A percentile compares a stretch with the other conserved stretches of the same genome.
Conservation (phyloP, 2,113 vertebrate species). For the Lagopus muta region DNA sequence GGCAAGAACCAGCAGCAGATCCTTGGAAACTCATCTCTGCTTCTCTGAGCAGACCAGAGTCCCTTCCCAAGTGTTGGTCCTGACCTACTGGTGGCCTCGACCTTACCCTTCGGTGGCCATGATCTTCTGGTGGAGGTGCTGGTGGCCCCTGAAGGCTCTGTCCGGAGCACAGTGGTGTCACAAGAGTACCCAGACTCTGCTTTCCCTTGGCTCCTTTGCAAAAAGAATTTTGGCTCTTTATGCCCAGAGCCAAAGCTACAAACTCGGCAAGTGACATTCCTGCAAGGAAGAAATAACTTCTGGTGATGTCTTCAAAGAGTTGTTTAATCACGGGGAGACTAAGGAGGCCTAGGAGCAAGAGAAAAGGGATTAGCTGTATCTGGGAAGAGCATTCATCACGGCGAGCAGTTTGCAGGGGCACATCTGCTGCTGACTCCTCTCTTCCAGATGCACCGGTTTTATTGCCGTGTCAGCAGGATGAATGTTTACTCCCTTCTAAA, state of each 20-base stretch:
- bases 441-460: conserved; percentile 35
- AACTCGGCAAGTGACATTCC: neutral
- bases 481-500: conserved; percentile 29
- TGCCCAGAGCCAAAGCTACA: neutral
- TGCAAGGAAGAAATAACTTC: neutral
- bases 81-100: neutral
- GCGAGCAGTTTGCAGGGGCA: conserved; percentile 27
- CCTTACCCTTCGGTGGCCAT: neutral
- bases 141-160: neutral
- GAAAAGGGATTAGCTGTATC: conserved; percentile 21
- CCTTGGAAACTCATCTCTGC: neutral
- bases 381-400: neutral
- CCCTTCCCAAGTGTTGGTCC: neutral
- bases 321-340: neutral
- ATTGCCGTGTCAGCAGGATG: conserved; percentile 32
- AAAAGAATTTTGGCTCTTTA: neutral
- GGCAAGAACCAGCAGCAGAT: neutral
- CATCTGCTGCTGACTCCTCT: conserved; percentile 59
- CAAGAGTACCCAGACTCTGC: accelerated
- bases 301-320: neutral
- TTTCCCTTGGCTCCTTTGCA: neutral
- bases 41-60: neutral
- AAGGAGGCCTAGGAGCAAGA: conserved; percentile 11
- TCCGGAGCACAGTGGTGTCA: neutral
- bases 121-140: neutral